Evolutionary conservation across 2,888 invertebrate species (phyloP), one percentile per base, ranked within the genome.

Genomic region (Chrysolina haemoptera): DNA sequence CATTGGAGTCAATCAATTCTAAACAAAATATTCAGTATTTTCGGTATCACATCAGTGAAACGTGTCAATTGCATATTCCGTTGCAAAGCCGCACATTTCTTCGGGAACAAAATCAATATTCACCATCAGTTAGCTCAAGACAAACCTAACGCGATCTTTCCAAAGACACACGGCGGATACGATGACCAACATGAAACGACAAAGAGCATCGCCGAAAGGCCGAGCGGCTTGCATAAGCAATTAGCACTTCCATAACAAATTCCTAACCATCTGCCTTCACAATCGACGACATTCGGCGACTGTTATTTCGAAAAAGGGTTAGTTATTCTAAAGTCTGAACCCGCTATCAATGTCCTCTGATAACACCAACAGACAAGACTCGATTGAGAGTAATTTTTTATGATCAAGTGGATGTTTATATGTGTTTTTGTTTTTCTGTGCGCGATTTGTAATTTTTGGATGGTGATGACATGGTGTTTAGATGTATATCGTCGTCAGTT

Each of bases 241-340:
- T 88, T 88, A 88, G 84, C 88, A 87, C 87, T 74, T 86, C 82
- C 82, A 84, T 86, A 86, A 84, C 86, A 87, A 87, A 88, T 88
- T 87, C 87, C 86, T 78, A 82, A 81, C 84, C 85, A 84, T 84
- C 84, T 86, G 85, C 82, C 80, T 80, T 74, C 73, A 76, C 75
- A 74, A 76, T 81, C 83, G 81, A 83, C 83, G 83, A 83, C 82
- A 81, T 82, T 81, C 80, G 75, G 76, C 74, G 82, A 83, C 82
- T 84, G 84, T 82, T 85, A 79, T 77, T 78, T 70, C 64, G 35
- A 73, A 69, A 77, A 78, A 76, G 76, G 73, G 76, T 79, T 80
- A 78, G 82, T n/a, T n/a, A n/a, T n/a, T n/a, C n/a, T n/a, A n/a
- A n/a, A n/a, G n/a, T 80, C 79, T 83, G 79, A 79, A 76, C 76